Percentiles rank a stretch among this genome's conserved stretches.
These are phyloP conservation scores for Conus ventricosus DNA, from an alignment of 1,140 invertebrate genomes.

Conservation along the genomic window DNA sequence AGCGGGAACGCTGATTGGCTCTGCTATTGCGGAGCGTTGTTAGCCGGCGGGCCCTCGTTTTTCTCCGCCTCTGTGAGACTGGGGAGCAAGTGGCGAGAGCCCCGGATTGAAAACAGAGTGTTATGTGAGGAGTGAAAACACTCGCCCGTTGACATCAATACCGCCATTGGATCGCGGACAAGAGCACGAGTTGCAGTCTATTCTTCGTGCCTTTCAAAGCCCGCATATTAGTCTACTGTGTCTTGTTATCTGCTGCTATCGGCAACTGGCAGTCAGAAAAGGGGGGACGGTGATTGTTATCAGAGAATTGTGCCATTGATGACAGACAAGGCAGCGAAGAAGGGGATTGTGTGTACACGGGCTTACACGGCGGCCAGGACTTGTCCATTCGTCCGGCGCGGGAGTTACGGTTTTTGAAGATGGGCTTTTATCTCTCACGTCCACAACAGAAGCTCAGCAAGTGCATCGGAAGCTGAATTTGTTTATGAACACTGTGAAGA, in stretches of 20 bases:
- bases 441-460: too few species aligned
- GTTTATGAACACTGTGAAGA: too few species aligned
- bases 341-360: too few species aligned
- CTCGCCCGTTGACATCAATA: not conserved
- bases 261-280: not conserved
- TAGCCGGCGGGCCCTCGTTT: not conserved
- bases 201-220: not conserved
- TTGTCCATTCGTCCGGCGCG: too few species aligned
- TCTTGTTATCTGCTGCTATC: not conserved
- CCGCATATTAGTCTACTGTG: not conserved
- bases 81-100: not conserved
- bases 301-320: not conserved
- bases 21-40: too few species aligned
- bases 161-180: not conserved
- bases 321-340: too few species aligned
- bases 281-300: not conserved
- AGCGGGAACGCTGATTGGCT: not conserved
- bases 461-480: too few species aligned
- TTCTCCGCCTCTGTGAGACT: not conserved
- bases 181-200: not conserved
- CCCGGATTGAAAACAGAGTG: not conserved
- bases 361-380: too few species aligned
- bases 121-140: conserved; percentile 3
- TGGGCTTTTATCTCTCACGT: too few species aligned
- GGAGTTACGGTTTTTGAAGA: too few species aligned